phyloP scores from a whole-genome alignment of 2,888 invertebrate genomes.

The Drepana falcataria region DNA sequence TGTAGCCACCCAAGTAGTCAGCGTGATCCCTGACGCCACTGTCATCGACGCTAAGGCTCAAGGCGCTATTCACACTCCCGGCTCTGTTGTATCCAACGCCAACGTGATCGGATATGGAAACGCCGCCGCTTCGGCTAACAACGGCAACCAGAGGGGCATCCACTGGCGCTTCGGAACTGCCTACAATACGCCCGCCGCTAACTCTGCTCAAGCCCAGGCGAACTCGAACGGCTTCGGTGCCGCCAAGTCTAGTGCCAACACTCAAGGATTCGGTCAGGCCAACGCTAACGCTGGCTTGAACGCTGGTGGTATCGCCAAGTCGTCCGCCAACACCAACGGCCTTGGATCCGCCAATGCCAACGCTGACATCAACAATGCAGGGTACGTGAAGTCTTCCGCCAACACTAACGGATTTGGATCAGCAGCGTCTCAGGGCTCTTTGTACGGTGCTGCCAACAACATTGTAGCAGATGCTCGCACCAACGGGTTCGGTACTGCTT shows the following conservation, averaged over 20 bases:
- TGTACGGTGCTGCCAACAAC: conserved; percentile 30
- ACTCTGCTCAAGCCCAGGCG: conserved; percentile 29
- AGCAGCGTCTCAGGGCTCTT: conserved; percentile 24
- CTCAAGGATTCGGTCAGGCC: conserved; percentile 19
- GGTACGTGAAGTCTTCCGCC: conserved; percentile 27
- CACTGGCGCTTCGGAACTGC: conserved; percentile 23
- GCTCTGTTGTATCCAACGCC: conserved; percentile 47
- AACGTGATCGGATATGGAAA: conserved; percentile 40
- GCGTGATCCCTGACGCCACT: conserved; percentile 18
- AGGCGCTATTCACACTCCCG: conserved; percentile 34
- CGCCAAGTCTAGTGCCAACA: conserved; percentile 34
- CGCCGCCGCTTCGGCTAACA: conserved; percentile 35
- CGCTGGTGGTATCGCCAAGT: conserved; percentile 24
- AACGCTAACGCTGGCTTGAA: neutral
- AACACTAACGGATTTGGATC: conserved; percentile 30
- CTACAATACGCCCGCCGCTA: conserved; percentile 26
- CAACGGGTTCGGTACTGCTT: conserved; percentile 48
- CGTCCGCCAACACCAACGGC: conserved; percentile 24
- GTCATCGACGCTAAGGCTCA: conserved; percentile 43
- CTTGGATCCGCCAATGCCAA: conserved; percentile 20
- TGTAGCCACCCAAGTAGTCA: conserved; percentile 7
- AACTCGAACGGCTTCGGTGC: conserved; percentile 28
- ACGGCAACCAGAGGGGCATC: conserved; percentile 17
- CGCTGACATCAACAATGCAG: conserved; percentile 26
- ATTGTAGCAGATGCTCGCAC: conserved; percentile 43